phyloP scores from a whole-genome alignment of 2,113 vertebrate genomes.

The Gallinago undulata region DNA sequence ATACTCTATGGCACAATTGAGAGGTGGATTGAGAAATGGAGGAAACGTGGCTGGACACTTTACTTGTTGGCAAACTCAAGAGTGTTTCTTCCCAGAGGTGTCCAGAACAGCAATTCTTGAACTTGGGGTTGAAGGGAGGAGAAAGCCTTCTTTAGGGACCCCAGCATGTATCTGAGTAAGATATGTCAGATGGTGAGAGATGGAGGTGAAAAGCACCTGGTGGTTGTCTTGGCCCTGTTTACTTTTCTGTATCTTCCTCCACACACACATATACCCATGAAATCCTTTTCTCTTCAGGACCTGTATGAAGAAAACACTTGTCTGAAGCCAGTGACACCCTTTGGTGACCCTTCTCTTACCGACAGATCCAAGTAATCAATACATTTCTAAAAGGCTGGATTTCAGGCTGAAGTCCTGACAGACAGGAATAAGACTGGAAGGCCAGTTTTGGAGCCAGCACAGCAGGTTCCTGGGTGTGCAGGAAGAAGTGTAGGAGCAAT shows the following conservation, averaged over 20 bases:
- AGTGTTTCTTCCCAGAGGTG: background rate
- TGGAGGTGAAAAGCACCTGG: background rate
- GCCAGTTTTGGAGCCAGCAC: background rate
- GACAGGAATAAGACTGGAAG: background rate
- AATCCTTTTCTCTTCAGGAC: background rate
- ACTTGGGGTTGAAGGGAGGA: background rate
- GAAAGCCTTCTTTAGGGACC: background rate
- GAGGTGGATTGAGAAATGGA: background rate
- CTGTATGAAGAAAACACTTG: background rate
- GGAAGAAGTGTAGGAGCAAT: background rate
- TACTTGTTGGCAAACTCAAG: rapidly evolving
- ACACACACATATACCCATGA: background rate
- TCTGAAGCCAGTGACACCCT: background rate
- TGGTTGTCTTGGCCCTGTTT: background rate
- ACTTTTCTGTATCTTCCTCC: background rate
- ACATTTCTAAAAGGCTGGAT: background rate
- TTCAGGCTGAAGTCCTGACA: background rate
- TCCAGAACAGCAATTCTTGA: background rate
- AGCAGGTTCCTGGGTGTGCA: rapidly evolving
- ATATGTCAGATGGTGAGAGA: background rate
- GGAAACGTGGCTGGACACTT: background rate
- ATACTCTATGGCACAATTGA: background rate
- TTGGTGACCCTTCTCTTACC: background rate
- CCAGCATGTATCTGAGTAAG: background rate
- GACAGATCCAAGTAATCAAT: background rate